Conservation (phyloP, 2,113 vertebrate species). For the Poeciliopsis occidentalis region DNA sequence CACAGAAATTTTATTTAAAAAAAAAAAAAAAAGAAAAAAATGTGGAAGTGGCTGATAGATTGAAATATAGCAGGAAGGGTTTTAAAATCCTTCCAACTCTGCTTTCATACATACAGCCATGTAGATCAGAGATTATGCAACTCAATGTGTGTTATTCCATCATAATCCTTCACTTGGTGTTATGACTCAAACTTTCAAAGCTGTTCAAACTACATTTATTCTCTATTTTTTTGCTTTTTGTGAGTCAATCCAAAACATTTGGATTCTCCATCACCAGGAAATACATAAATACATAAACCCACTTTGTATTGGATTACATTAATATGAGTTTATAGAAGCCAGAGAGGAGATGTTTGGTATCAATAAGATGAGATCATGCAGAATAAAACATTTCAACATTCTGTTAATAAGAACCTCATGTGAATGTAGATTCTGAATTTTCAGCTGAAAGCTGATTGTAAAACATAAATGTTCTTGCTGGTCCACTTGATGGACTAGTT, state of each 20-base stretch:
- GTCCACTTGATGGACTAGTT: background rate
- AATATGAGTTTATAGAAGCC: too few species aligned
- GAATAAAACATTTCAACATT: too few species aligned
- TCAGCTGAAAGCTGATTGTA: too few species aligned
- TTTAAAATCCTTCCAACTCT: conserved; percentile 19
- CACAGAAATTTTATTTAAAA: background rate
- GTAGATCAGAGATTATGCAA: conserved; percentile 53
- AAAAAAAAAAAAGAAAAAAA: background rate
- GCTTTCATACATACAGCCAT: conserved; percentile 22
- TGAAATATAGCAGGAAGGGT: background rate
- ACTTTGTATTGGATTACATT: too few species aligned
- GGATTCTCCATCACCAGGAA: background rate
- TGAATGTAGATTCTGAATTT: too few species aligned
- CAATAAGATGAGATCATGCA: too few species aligned
- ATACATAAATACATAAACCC: background rate
- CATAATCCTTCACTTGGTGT: conserved; percentile 53
- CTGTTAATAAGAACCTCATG: too few species aligned
- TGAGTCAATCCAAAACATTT: too few species aligned
- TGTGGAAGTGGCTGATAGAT: background rate
- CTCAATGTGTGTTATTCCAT: conserved; percentile 55
- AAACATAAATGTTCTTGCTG: background rate
- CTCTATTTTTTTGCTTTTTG: background rate
- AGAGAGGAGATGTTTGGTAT: too few species aligned
- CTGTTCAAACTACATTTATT: background rate
- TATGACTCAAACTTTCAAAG: conserved; percentile 47